Evolutionary conservation across 2,113 vertebrate species (phyloP), one percentile per base, ranked within the genome.

Genomic region (Pelecanus crispus): DNA sequence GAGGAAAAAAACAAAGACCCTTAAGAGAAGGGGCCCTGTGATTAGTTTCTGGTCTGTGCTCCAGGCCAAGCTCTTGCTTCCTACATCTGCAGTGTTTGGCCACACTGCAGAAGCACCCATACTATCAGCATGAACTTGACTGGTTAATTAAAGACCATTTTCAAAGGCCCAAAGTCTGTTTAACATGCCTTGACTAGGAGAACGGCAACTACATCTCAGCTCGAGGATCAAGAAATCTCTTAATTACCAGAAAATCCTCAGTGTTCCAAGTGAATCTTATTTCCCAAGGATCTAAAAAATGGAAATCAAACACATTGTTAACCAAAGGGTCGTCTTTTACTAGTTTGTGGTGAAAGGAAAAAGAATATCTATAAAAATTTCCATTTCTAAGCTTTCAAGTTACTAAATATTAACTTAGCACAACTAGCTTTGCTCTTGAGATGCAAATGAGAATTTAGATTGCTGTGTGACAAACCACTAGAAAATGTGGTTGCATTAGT

Each of bases 391-490:
- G 75, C 75, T 84, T 90, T 72, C 44, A 65, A 42, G 44, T 72
- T 79, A 62, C 70, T 91, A 79, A 85, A 85, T 84, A 94, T 73
- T 92, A 96, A 89, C 66, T 84, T 49, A 72, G 53, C 31, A 79
- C 29, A 90, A 68, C 77, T 21, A 86, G 70, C 44, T 92, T 89
- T 80, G 49, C 49, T 80, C 89, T 72, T 89, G 47, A 91, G 73
- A 86, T 65, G 70, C 66, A 97, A 95, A 94, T 21, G 9, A 87
- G 68, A 93, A 81, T 70, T 91, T 21, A 79, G 36, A 94, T 49
- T 53, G 53, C 56, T 62, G 20, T 68, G 26, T 47, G 58, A 94
- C 66, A 87, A 89, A 82, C 22, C 53, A 77, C 17, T 16, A 61
- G 44, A 53, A 92, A 79, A 40, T 14, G 29, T 49, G 31, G 19